Conservation (phyloP, 1,140 invertebrate species). For the Oreohelix idahoensis region DNA sequence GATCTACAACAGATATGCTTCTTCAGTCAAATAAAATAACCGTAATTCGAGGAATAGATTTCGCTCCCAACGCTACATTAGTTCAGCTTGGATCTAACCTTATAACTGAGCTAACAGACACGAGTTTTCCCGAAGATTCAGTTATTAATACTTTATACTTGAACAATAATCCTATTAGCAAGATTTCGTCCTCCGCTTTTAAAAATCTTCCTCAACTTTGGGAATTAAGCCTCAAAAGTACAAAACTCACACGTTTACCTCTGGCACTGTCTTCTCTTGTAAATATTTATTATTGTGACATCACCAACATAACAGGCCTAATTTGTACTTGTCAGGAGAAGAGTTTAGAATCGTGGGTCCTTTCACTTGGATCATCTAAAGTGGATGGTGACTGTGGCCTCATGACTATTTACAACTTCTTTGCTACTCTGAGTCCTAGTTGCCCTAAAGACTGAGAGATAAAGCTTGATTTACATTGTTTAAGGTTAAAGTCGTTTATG, state of each 20-base stretch:
- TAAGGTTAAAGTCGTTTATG: too few species aligned
- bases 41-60: not conserved
- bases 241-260: not conserved
- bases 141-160: not conserved
- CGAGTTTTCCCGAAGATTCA: not conserved
- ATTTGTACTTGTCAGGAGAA: not conserved
- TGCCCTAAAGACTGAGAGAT: too few species aligned
- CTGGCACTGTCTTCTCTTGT: not conserved
- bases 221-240: not conserved
- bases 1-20: not conserved
- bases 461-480: too few species aligned
- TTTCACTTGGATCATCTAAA: not conserved
- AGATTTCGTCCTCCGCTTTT: not conserved
- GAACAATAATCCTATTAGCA: not conserved
- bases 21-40: not conserved
- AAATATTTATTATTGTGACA: not conserved
- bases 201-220: not conserved
- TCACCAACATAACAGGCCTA: not conserved
- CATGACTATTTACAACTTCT: not conserved
- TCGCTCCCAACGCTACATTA: not conserved
- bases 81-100: not conserved
- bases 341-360: not conserved
- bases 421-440: not conserved
- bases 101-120: not conserved
- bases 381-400: not conserved